These are phyloP conservation scores for Lepas anatifera DNA, from an alignment of 2,888 invertebrate species.

Conservation along the genomic window DNA sequence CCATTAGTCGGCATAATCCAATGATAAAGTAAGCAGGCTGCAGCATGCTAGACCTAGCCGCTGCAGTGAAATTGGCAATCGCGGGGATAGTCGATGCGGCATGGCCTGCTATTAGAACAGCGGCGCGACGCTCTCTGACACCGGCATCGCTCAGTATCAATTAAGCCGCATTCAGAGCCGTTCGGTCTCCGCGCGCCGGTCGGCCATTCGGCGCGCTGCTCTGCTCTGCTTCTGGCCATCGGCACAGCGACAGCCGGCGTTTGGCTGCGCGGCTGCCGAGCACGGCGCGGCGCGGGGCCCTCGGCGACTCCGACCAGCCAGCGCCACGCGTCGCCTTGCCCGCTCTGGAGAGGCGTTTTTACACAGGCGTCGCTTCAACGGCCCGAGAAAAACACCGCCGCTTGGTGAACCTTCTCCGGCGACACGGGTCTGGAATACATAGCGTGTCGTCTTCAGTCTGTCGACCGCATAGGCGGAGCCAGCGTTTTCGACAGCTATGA, in stretches of 20 bases:
- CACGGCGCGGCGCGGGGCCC: no score
- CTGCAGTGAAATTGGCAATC: not conserved
- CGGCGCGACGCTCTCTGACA: not conserved
- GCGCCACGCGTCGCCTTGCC: no score
- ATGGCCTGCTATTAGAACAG: not conserved
- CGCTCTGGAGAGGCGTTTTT: no score
- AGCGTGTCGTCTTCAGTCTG: no score
- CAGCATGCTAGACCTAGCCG: not conserved
- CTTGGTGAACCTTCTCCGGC: no score
- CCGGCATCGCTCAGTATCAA: not conserved
- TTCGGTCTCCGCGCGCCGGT: not conserved
- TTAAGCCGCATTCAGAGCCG: not conserved
- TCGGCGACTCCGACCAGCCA: no score
- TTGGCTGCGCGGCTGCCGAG: no score
- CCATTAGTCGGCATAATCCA: constrained; percentile 11
- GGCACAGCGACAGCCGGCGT: not conserved
- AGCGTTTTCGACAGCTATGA: no score
- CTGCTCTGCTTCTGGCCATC: not conserved
- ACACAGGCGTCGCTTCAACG: no score
- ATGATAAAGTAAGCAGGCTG: constrained; percentile 1
- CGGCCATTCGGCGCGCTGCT: not conserved
- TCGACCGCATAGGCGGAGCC: no score
- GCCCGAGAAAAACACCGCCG: no score
- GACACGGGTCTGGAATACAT: no score
- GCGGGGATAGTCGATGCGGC: not conserved